Base-by-base conservation (phyloP, 2,888 invertebrate species). In the Steinernema scapterisci region DNA sequence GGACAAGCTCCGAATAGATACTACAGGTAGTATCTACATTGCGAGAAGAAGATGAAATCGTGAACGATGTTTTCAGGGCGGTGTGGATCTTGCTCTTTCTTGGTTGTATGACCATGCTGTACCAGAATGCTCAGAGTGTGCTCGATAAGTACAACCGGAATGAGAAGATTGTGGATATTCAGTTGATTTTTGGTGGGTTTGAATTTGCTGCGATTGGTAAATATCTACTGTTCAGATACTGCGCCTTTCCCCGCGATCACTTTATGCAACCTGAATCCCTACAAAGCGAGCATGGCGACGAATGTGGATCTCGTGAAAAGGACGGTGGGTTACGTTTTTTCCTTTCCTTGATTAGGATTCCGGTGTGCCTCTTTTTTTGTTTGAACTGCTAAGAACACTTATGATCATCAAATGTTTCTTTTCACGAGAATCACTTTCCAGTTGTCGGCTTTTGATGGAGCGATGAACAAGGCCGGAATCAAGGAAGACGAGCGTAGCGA, bases 101-200 rank as follows among this genome's bases (percentile, higher is more conserved):
- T n/a, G 79, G 80, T 3, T 86, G 86, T 73, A 80, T 85, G 80
- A 75, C 77, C 27, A 85, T 84, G 84, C 75, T 86, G 6, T 84
- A 82, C 70, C 74, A 84, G n/a, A 85, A 86, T 76, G 85, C 85
- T 1, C 78, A 78, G 31, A 79, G 80, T 13, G 84, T 86, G 13
- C 38, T 83, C 9, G 81, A 81, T 27, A 86, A 86, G 76, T 86
- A 85, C 71, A 81, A 86, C 45, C 70, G 83, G 70, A 86, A 84
- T 72, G 86, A 86, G 71, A 86, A 86, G 72, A 86, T 86, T 76
- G 85, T 86, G 0, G 86, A 86, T 70, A 86, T 86, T 71, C 82
- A 83, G 45, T 72, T 86, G 21, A 86, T 86, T 74, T 86, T 86
- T 75, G 86, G 84, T 83, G 44, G 52, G 45, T 23, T 16, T 7